phyloP scores from a whole-genome alignment of 2,888 invertebrate genomes.

The Julus scanicus region DNA sequence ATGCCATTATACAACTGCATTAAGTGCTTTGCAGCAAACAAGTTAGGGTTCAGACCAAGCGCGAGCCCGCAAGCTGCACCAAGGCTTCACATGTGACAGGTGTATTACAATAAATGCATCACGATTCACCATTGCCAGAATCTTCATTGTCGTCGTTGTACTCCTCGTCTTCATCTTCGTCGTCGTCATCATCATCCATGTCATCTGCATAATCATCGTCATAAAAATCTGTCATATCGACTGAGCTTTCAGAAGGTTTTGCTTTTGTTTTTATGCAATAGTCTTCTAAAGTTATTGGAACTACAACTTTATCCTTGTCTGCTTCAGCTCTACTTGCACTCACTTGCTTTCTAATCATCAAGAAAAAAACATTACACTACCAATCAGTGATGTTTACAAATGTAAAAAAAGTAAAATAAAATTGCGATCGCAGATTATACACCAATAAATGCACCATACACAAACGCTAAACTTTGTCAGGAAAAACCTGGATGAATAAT shows the following conservation, averaged over 20 bases:
- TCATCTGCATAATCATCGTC: conserved; percentile 87
- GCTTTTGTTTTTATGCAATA: conserved; percentile 92
- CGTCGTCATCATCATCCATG: conserved; percentile 73
- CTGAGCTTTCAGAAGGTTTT: conserved; percentile 82
- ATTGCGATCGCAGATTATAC: not conserved
- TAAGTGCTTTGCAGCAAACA: conserved; percentile 25
- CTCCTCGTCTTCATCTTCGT: conserved; percentile 65
- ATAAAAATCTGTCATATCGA: conserved; percentile 96
- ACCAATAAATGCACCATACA: too few species aligned
- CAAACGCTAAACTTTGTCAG: too few species aligned
- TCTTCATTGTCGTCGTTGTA: conserved; percentile 84
- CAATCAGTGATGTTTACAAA: not conserved
- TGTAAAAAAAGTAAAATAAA: not conserved
- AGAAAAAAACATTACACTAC: not conserved
- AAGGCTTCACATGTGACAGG: conserved; percentile 48
- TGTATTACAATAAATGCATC: conserved; percentile 67
- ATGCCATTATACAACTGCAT: conserved; percentile 3
- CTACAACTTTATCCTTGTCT: conserved; percentile 94
- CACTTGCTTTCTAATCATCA: conserved; percentile 86
- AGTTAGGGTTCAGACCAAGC: conserved; percentile 49
- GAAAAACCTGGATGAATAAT: too few species aligned
- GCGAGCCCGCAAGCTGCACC: conserved; percentile 26
- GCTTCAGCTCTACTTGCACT: conserved; percentile 94
- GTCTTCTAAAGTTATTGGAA: conserved; percentile 97
- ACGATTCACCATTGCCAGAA: conserved; percentile 92